A percentile compares a stretch with the other conserved stretches of the same genome.
Evolutionary conservation across 2,797 vertebrate species (phyloP).

Genomic region (Lithobates sylvaticus): DNA sequence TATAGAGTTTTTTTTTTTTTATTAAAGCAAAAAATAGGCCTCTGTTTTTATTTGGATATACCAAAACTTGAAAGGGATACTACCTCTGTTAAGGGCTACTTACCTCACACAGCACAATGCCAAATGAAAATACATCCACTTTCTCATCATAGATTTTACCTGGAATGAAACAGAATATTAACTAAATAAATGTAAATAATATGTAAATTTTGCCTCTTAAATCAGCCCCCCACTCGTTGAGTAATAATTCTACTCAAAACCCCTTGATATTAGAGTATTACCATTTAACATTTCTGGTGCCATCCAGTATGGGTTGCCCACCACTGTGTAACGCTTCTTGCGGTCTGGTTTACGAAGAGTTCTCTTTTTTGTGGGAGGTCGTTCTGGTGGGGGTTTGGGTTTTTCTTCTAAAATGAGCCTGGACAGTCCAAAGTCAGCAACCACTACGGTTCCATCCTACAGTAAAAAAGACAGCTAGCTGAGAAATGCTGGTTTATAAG

Average conservation of each 20-base stretch:
- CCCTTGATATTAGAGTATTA: conserved; percentile 65
- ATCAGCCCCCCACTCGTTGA: background rate
- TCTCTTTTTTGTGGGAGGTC: conserved; percentile 85
- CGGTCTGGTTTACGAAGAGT: conserved; percentile 85
- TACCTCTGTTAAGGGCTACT: conserved; percentile 60
- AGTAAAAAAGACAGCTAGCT: conserved; percentile 4
- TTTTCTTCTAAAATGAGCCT: conserved; percentile 90
- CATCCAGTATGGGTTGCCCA: conserved; percentile 97
- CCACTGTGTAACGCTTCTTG: conserved; percentile 92
- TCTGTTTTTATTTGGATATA: too few species aligned
- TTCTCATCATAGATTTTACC: conserved; percentile 95
- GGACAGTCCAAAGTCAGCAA: conserved; percentile 93
- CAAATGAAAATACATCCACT: conserved; percentile 95
- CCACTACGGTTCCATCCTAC: conserved; percentile 93
- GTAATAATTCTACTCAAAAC: too few species aligned
- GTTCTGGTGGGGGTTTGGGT: conserved; percentile 83
- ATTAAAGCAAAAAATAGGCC: too few species aligned
- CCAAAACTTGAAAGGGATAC: background rate
- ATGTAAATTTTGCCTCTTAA: background rate
- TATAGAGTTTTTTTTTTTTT: too few species aligned
- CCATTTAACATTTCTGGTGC: conserved; percentile 96
- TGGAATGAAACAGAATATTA: conserved; percentile 65
- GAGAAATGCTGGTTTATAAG: background rate
- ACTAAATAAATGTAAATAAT: too few species aligned
- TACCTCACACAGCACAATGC: conserved; percentile 94